Evolutionary conservation across 2,888 invertebrate species (phyloP).

Genomic region (Parnassius smintheus): DNA sequence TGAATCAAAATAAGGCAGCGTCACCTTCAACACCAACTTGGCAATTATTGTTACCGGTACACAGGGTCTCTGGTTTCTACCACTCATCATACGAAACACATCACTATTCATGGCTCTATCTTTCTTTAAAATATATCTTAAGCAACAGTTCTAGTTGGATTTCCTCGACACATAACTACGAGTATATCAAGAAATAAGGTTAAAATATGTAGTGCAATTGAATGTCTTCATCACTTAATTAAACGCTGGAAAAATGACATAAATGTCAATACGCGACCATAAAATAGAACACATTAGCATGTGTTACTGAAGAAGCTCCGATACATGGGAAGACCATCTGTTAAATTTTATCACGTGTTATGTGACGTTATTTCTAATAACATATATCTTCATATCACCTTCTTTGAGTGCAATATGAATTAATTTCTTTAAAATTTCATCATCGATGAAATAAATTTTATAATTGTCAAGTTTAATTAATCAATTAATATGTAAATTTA

Average conservation of each 20-base stretch:
- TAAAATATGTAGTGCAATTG: no score
- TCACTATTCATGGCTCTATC: no score
- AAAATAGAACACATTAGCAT: not conserved
- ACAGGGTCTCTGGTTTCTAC: no score
- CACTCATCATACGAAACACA: no score
- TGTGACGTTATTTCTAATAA: not conserved
- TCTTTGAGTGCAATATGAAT: not conserved
- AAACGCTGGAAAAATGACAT: not conserved
- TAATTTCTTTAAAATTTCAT: not conserved
- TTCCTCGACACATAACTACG: no score
- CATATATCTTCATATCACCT: constrained; percentile 2
- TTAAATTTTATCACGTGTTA: not conserved
- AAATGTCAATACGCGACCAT: constrained; percentile 4
- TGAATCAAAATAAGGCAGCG: no score
- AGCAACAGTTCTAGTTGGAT: no score
- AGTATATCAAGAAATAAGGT: no score
- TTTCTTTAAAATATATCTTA: no score
- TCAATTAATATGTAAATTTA: constrained; percentile 18
- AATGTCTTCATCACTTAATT: no score
- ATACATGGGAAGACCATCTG: not conserved
- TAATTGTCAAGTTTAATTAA: constrained; percentile 2
- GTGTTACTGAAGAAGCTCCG: not conserved
- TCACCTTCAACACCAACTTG: no score
- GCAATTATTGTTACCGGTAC: no score
- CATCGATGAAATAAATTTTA: not conserved